phyloP scores from a whole-genome alignment of 2,113 vertebrate species.

The Gadus chalcogrammus region DNA sequence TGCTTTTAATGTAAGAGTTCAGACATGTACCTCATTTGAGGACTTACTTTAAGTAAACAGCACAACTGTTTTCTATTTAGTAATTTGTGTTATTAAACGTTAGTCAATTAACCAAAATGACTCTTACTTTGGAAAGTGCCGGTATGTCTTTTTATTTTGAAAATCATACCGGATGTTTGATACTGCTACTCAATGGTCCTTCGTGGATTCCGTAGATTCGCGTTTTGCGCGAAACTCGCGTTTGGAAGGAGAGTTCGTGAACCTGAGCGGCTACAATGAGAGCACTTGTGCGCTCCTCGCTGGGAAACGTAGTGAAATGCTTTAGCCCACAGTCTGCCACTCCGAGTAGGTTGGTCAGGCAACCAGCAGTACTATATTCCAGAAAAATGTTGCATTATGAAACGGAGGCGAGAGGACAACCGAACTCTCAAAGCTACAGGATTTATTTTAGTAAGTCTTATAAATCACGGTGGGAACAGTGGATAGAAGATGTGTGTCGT shows the following conservation, averaged over 20 bases:
- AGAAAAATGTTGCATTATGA: conserved; percentile 74
- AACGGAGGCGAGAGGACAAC: conserved; percentile 81
- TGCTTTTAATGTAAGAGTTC: too few relatives aligned
- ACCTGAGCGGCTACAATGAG: conserved; percentile 39
- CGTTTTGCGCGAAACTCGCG: conserved; percentile 15
- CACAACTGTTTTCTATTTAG: too few relatives aligned
- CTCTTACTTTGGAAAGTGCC: too few relatives aligned
- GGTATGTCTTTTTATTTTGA: conserved; percentile 37
- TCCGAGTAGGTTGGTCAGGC: conserved; percentile 35
- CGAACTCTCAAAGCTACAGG: conserved; percentile 76
- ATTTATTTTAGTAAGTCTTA: conserved; percentile 90
- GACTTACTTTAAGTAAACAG: too few relatives aligned
- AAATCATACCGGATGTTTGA: not conserved
- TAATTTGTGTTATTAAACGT: too few relatives aligned
- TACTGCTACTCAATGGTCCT: not conserved
- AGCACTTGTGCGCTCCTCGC: conserved; percentile 27
- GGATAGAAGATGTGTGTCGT: not conserved
- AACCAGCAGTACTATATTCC: conserved; percentile 32
- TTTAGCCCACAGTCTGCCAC: conserved; percentile 24
- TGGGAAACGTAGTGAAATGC: conserved; percentile 14
- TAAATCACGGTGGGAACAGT: not conserved
- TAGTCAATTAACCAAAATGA: too few relatives aligned
- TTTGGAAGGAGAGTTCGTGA: not conserved
- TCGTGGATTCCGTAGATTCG: not conserved
- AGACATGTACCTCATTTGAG: too few relatives aligned